phyloP scores from a whole-genome alignment of 1,140 invertebrate species.

The Drosophila pachea region DNA sequence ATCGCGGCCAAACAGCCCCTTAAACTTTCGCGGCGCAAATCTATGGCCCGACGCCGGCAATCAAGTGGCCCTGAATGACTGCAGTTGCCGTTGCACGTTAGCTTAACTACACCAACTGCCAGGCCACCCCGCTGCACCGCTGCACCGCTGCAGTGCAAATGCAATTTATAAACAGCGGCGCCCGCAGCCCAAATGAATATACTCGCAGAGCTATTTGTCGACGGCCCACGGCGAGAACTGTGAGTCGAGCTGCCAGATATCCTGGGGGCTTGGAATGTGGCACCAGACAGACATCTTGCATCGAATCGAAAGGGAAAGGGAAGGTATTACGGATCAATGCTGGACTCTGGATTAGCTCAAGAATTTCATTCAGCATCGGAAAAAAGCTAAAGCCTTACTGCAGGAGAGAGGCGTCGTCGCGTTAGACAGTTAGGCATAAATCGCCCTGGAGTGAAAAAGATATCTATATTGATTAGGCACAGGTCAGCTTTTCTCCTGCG shows the following conservation, averaged over 20 bases:
- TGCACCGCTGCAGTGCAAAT: slow-evolving; percentile 27
- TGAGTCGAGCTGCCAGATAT: background rate
- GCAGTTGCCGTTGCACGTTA: slow-evolving; percentile 63
- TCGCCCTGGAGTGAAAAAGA: no score
- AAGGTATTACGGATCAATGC: no score
- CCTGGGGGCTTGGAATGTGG: no score
- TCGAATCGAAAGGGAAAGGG: no score
- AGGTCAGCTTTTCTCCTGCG: no score
- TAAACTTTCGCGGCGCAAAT: slow-evolving; percentile 48
- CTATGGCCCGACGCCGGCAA: slow-evolving; percentile 43
- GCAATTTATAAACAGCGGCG: slow-evolving; percentile 60
- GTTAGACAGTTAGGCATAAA: no score
- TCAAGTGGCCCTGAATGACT: slow-evolving; percentile 67
- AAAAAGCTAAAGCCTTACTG: no score
- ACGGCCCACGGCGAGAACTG: no score
- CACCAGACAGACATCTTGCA: background rate
- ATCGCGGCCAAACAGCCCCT: slow-evolving; percentile 25
- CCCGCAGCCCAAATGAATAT: slow-evolving; percentile 39
- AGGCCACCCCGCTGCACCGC: background rate
- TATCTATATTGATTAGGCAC: no score
- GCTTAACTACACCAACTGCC: slow-evolving; percentile 36
- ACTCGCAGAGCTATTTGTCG: background rate
- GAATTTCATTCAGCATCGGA: no score
- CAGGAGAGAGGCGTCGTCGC: no score
- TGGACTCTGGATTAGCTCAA: no score